A percentile compares a stretch with the other conserved stretches of the same genome.
Evolutionary conservation across 2,888 invertebrate species (phyloP).

Genomic region (Yponomeuta malinellus): DNA sequence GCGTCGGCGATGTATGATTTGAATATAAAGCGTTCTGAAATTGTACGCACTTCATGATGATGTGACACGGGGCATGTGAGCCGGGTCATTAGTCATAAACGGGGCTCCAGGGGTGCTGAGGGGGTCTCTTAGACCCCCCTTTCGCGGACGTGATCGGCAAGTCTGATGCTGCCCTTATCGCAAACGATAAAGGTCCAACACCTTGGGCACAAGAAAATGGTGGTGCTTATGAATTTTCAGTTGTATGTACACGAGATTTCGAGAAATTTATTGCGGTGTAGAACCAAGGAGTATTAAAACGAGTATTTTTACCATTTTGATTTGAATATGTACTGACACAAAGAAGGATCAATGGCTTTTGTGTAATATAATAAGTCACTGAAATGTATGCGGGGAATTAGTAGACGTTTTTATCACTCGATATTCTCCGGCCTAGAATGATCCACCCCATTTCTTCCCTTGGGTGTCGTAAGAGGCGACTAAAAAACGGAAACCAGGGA

Average conservation of each 20-base stretch:
- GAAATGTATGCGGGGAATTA: no score
- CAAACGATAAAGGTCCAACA: constrained; percentile 14
- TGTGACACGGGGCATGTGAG: constrained; percentile 55
- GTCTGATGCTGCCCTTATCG: constrained; percentile 16
- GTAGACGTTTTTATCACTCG: no score
- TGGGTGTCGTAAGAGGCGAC: no score
- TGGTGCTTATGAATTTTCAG: background rate
- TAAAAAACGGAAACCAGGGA: no score
- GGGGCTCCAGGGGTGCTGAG: background rate
- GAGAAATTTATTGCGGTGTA: no score
- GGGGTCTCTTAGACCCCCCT: background rate
- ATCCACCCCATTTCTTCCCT: no score
- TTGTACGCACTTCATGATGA: constrained; percentile 16
- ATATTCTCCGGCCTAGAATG: no score
- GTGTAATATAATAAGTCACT: no score
- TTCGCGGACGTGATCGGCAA: constrained; percentile 18
- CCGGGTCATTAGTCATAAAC: constrained; percentile 70
- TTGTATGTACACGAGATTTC: background rate
- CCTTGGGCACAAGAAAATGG: constrained; percentile 11
- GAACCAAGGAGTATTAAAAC: no score
- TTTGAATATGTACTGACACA: background rate
- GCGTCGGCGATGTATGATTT: constrained; percentile 68
- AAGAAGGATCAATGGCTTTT: no score
- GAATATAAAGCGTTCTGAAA: constrained; percentile 60
- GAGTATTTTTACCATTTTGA: background rate